Base-by-base conservation (phyloP, 2,797 vertebrate genomes). In the Gambelia wislizenii region DNA sequence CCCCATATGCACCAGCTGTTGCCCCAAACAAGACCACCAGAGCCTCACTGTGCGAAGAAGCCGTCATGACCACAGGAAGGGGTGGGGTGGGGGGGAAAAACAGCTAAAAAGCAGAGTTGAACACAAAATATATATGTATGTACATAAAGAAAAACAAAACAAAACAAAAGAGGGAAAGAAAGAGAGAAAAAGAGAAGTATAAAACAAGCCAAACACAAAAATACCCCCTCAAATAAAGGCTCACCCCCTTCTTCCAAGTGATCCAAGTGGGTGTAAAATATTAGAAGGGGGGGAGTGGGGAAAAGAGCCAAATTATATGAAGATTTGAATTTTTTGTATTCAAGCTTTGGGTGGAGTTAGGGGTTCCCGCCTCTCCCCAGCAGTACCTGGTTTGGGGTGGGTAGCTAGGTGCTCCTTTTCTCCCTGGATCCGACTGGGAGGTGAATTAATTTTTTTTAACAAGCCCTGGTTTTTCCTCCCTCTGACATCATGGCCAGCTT, bases 11-110 rank as follows among this genome's bases (percentile, higher is more conserved):
- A 98, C 99, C 99, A 97, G 98, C 98, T 96, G 99, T 99, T 98
- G 98, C 99, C 98, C 99, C 98, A 98, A 99, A 99, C 97, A 99
- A 98, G 97, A 99, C 98, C 97, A 99, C 98, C 97, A 99, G 97
- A 97, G 98, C 98, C 97, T 98, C 98, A 97, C 98, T 98, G 96
- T 98, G 98, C 84, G 98, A 97, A 97, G 98, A 97, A 97, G 98
- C 98, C 97, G 98, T 98, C 98, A 98, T 98, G 97, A 98, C 97
- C 96, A 98, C 97, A 98, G 98, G 44, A 67, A 20, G 20, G 25
- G 6, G 20, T 97, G 47, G 52, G 76, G 98, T 97, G 97, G 98
- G 54, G 16, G 54, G 18, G 16, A 16, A 4, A 56, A 98, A 94
- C 91, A 98, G 98, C 98, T 98, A 98, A 98, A 98, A 97, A 98